Base-by-base conservation (phyloP, 92 coral and sea anemone species). In the Scolanthus callimorphus region DNA sequence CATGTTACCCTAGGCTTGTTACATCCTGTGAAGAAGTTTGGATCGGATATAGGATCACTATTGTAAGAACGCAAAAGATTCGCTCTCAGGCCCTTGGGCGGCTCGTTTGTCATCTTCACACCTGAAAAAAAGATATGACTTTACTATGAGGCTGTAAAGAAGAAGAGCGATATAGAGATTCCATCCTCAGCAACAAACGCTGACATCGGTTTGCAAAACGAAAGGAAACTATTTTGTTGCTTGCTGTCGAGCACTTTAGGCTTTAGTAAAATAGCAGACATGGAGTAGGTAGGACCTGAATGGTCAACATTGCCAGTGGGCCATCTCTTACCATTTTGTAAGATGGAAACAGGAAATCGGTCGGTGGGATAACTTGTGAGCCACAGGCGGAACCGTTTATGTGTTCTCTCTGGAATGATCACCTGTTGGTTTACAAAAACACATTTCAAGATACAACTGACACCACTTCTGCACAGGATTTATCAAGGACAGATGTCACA, bases 21-120 rank as follows among this genome's bases (percentile, higher is more conserved):
- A 73, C 98, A 92, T 30, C 92, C 90, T 25, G 77, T 83, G 69
- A 92, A 92, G 78, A 92, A 92, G 48, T 62, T 27, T 1, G 94
- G 86, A 55, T 92, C 98, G 24, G 91, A 84, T 60, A 92, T 92
- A 10, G 98, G 98, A 47, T 92, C 82, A 44, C 96, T 92, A 78
- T 78, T 80, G 65, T 92, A 92, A 25, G 94, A 84, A 15, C 98
- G 96, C 44, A 80, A 47, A 21, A 92, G 69, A 63, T 92, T 92
- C n/a, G 98, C 92, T 46, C 98, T 66, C 37, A 92, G 76, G 2
- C 98, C 98, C 82, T 81, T 92, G 0, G 98, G 98, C 2, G 98
- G 98, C 50, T 92, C 98, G 61, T 92, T 92, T 0, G 98, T 92
- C 98, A 92, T 92, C 85, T 92, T 92, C 34, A 91, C 86, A 10